Conservation (phyloP, 2,113 vertebrate genomes). For the Oreotrochilus melanogaster region DNA sequence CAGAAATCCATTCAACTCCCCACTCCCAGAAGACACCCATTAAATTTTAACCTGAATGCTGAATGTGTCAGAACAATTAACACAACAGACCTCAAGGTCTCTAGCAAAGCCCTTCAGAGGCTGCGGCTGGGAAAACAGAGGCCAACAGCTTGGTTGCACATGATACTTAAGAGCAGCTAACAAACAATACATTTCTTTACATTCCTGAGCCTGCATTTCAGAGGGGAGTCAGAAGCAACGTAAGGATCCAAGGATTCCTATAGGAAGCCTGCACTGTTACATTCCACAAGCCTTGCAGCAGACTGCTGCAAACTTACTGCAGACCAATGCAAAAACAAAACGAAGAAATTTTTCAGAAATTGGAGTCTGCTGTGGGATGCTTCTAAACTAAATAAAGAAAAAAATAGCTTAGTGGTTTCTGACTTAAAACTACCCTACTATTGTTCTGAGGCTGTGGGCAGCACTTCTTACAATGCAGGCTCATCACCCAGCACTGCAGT, state of each 20-base stretch:
- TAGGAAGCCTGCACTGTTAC: background rate
- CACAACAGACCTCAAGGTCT: conserved; percentile 27
- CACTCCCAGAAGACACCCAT: conserved; percentile 29
- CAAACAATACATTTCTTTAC: background rate
- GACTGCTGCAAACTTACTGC: background rate
- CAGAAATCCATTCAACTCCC: background rate
- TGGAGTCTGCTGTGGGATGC: background rate
- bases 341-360: background rate
- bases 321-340: background rate
- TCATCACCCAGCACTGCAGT: background rate
- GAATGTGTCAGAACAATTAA: conserved; percentile 47
- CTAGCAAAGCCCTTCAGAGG: background rate
- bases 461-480: background rate
- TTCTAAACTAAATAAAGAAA: background rate
- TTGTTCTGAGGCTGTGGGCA: conserved; percentile 18
- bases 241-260: background rate
- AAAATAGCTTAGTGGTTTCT: conserved; percentile 6
- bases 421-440: background rate
- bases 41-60: conserved; percentile 25
- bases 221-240: background rate
- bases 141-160: background rate
- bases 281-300: background rate
- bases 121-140: background rate
- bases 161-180: background rate
- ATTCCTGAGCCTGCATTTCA: background rate